phyloP scores from a whole-genome alignment of 1,140 invertebrate species.

The Trinorchestia longiramus region DNA sequence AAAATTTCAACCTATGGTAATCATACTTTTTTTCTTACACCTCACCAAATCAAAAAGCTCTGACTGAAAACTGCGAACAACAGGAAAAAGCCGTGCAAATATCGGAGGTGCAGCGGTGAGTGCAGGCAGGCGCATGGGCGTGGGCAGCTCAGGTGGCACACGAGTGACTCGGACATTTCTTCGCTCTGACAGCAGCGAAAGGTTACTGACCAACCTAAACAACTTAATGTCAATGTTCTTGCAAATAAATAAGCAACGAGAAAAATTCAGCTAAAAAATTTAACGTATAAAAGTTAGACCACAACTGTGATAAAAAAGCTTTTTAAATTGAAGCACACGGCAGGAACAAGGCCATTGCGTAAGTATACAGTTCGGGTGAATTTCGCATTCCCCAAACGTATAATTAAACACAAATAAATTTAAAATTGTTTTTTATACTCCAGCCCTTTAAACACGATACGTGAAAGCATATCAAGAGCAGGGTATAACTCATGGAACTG shows the following conservation, averaged over 20 bases:
- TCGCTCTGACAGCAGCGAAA: background rate
- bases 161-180: background rate
- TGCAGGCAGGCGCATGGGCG: background rate
- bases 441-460: background rate
- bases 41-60: too few species aligned
- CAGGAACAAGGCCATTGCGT: too few species aligned
- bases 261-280: background rate
- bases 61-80: background rate
- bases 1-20: too few species aligned
- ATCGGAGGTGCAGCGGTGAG: background rate
- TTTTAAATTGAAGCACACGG: background rate
- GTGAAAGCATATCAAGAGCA: background rate
- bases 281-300: background rate
- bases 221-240: background rate
- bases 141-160: too few species aligned
- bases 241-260: background rate
- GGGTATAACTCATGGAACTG: background rate
- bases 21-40: too few species aligned
- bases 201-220: background rate
- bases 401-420: too few species aligned
- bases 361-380: too few species aligned
- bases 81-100: background rate
- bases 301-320: background rate
- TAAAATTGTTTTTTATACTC: too few species aligned
- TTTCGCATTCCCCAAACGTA: too few species aligned